A percentile compares a stretch with the other conserved stretches of the same genome.
Evolutionary conservation across 2,888 invertebrate species (phyloP).

Genomic region (Dolomedes plantarius): DNA sequence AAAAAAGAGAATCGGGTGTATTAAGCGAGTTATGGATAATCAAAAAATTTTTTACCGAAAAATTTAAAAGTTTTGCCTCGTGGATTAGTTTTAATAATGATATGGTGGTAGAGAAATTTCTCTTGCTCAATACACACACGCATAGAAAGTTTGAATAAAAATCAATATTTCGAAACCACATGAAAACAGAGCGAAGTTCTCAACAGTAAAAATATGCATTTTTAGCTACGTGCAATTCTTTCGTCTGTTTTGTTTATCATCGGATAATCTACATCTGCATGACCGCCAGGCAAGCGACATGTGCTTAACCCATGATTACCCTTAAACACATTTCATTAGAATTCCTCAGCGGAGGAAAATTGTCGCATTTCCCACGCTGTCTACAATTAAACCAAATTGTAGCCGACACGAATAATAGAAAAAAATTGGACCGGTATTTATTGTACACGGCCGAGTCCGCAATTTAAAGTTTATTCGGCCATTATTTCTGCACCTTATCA

Average conservation of each 20-base stretch:
- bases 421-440: constrained; percentile 25
- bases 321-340: constrained; percentile 15
- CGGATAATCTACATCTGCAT: not conserved
- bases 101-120: too few relatives aligned
- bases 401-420: not conserved
- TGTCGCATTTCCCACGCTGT: constrained; percentile 27
- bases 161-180: too few relatives aligned
- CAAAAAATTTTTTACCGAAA: too few relatives aligned
- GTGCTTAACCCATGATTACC: not conserved
- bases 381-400: constrained; percentile 19
- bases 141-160: too few relatives aligned
- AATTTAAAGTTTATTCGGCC: constrained; percentile 35
- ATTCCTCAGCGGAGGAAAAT: not conserved
- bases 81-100: too few relatives aligned
- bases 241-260: not conserved
- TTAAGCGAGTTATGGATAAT: too few relatives aligned
- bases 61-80: too few relatives aligned
- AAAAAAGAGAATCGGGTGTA: too few relatives aligned
- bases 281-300: not conserved
- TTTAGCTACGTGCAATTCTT: too few relatives aligned
- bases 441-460: not conserved
- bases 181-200: too few relatives aligned
- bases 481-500: constrained; percentile 50
- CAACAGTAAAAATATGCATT: too few relatives aligned
- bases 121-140: too few relatives aligned